phyloP scores from a whole-genome alignment of 2,888 invertebrate species.

The Drosophila peninsularis region DNA sequence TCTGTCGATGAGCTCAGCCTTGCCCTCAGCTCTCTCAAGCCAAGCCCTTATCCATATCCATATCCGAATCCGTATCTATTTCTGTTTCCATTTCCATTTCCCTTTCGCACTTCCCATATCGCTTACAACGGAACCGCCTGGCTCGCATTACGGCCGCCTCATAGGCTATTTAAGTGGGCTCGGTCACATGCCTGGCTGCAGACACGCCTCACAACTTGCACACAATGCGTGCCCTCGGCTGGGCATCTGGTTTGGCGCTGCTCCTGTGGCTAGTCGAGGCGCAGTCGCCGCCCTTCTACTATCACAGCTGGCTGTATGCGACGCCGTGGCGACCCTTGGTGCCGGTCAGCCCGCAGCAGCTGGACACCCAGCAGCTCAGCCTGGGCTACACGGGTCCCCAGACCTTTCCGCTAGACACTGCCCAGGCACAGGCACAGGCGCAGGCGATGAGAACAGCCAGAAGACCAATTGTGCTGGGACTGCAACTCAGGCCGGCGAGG shows the following conservation, averaged over 20 bases:
- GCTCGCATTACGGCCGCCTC: slow-evolving; percentile 38
- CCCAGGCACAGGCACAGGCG: not conserved
- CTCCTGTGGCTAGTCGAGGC: slow-evolving; percentile 18
- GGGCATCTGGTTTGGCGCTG: not conserved
- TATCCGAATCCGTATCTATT: no score
- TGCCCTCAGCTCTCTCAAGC: not conserved
- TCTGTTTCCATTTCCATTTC: not conserved
- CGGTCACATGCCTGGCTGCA: slow-evolving; percentile 14
- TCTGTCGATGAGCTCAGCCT: not conserved
- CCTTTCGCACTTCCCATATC: slow-evolving; percentile 38
- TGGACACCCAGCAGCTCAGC: slow-evolving; percentile 42
- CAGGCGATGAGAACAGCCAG: not conserved
- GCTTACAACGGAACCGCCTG: slow-evolving; percentile 45
- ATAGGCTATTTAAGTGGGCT: slow-evolving; percentile 41
- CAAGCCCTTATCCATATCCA: not conserved
- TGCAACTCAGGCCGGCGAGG: slow-evolving; percentile 24
- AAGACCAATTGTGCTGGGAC: slow-evolving; percentile 45
- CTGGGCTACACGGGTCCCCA: slow-evolving; percentile 63
- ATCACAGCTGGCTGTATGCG: slow-evolving; percentile 47
- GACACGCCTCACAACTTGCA: slow-evolving; percentile 15
- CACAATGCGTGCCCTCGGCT: slow-evolving; percentile 21
- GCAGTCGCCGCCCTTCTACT: slow-evolving; percentile 25
- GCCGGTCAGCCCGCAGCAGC: not conserved
- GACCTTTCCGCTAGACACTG: slow-evolving; percentile 40
- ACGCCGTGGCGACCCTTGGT: slow-evolving; percentile 60